phyloP scores from a whole-genome alignment of 2,113 vertebrate species.

The Sorex fumeus region DNA sequence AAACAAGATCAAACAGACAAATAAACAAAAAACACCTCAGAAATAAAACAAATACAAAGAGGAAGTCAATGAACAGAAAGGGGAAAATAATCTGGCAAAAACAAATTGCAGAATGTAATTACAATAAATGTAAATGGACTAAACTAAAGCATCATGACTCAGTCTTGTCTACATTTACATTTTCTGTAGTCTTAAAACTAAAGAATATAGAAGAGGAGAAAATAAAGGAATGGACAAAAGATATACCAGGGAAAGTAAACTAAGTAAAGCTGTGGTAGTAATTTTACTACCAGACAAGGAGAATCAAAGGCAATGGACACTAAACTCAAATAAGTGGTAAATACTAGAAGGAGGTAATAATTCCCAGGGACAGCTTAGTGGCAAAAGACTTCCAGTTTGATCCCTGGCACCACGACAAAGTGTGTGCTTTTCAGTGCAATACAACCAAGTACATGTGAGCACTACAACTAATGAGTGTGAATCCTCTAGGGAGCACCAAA shows the following conservation, averaged over 20 bases:
- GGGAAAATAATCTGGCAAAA: conserved; percentile 47
- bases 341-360: no score
- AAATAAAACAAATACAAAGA: conserved; percentile 34
- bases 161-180: not conserved
- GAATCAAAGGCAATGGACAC: conserved; percentile 55
- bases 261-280: conserved; percentile 33
- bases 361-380: no score
- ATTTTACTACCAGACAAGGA: conserved; percentile 37
- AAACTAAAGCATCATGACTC: conserved; percentile 45
- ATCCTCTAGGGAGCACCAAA: no score
- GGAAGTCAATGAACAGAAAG: conserved; percentile 46
- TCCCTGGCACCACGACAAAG: no score
- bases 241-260: conserved; percentile 37
- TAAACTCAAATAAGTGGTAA: not conserved
- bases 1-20: no score
- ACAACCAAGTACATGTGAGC: no score
- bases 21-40: no score
- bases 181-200: conserved; percentile 47
- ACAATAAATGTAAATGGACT: conserved; percentile 66
- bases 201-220: conserved; percentile 26
- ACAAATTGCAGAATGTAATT: conserved; percentile 48
- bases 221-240: conserved; percentile 38
- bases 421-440: no score
- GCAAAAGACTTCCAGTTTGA: no score
- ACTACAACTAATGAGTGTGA: no score